Evolutionary conservation across 2,113 vertebrate genomes (phyloP), one percentile per base, ranked within the genome.

Genomic region (Rhinolophus sinicus): DNA sequence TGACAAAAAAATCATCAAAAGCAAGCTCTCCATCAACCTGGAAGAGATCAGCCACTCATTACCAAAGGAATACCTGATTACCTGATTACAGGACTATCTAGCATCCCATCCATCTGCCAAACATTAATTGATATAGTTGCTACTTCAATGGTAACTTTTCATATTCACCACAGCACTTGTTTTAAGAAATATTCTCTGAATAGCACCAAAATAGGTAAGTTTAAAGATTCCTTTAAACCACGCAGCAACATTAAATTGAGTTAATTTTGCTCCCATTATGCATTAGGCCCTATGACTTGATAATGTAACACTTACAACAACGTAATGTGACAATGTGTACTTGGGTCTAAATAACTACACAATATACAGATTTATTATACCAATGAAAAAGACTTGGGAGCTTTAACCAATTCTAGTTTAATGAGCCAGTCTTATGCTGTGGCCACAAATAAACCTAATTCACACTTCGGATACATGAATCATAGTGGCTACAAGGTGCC

Each of bases 381-480:
- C 40, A 70, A 84, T 78, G 35, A 76, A 94, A 86, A 94, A 64
- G 60, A 70, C 8, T 54, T 77, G 19, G 69, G 10, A 52, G 9
- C 92, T 94, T 88, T 87, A 88, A 69, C 3, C 75, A 96, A 91
- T 88, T 83, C 69, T 88, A 64, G 19, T 64, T 92, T 50, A 83
- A 82, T 30, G 56, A 72, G 35, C 15, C 62, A 64, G 50, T 15
- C 47, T 64, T 56, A 92, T 12, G 3, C 73, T 69, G 30, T 47
- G 19, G 62, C 35, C 77, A 83, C 50, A 77, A 64, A 72, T 62
- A 94, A 75, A 78, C 44, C 33, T 87, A 83, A 83, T 70, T 83
- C 78, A 92, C 77, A 83, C 35, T 33, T 88, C 44, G 35, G 26
- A 35, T 83, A 62, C 26, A 64, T 78, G 47, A 93, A 58, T 92